Conservation (phyloP, 2,888 invertebrate species). For the Tipula confusa region DNA sequence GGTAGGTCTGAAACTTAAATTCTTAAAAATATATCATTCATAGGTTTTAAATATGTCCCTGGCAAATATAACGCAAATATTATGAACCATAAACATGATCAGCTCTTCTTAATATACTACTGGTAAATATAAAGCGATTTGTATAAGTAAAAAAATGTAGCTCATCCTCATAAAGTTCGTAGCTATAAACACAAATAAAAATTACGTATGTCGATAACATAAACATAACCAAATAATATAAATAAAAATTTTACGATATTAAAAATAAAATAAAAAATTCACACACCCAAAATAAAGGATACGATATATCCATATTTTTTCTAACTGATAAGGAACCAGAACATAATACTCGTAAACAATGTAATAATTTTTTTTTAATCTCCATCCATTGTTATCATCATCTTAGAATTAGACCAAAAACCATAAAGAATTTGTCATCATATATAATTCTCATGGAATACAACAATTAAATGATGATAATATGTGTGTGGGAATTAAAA, state of each 20-base stretch:
- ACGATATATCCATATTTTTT: neutral
- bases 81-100: too few species aligned
- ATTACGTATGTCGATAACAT: neutral
- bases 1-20: too few species aligned
- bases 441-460: neutral
- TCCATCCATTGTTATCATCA: neutral
- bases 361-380: neutral
- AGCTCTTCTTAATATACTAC: too few species aligned
- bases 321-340: neutral
- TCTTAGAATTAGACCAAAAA: neutral
- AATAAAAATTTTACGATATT: neutral
- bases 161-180: too few species aligned
- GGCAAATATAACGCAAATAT: too few species aligned
- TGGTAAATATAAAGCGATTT: too few species aligned
- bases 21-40: too few species aligned
- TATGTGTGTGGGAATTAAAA: constrained; percentile 25
- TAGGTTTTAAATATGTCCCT: too few species aligned
- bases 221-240: neutral
- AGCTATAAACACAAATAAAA: too few species aligned
- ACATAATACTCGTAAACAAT: neutral
- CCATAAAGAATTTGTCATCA: neutral
- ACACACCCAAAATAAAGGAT: neutral
- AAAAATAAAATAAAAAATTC: neutral
- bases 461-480: neutral
- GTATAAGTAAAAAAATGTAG: too few species aligned